Base-by-base conservation (phyloP, 2,888 invertebrate species). In the Panopea generosa region DNA sequence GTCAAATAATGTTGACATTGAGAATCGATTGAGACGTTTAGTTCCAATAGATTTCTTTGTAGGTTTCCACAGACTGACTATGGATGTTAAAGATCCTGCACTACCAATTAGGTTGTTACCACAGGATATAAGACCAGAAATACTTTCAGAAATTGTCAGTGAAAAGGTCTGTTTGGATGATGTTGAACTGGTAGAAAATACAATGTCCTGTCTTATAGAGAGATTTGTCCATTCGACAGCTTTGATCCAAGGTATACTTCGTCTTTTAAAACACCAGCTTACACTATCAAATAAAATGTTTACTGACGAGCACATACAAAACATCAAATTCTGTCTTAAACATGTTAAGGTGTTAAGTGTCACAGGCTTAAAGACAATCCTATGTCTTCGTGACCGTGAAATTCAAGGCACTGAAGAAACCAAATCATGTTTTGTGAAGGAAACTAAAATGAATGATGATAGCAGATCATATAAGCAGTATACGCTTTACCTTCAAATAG, bases 191-290 rank as follows among this genome's bases (percentile, higher is more conserved):
- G 40, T 27, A 16, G 43, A 47, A n/a, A 22, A 55, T 43, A 0
- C n/a, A 14, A 4, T 29, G 24, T 57, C 77, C 24, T 9, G 14
- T n/a, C 14, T 43, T 33, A 2, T 68, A 2, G 40, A 57, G 33
- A 18, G 7, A 2, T 63, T 60, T 33, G 2, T 77, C 3, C 62
- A 38, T 22, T 59, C 55, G 27, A 27, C 45, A 20, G 7, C 63
- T 11, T 65, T 77, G 53, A 27, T 72, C 26, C 47, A 61, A 49
- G 77, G 77, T 24, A 11, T 76, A 24, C 27, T 60, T 14, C 53
- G 76, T 14, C 20, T 76, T 27, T 40, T 61, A 1, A 76, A 76
- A 43, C 65, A 70, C 40, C 62, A 63, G 33, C 11, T 33, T 7
- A 33, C 33, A 33, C 33, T 33, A 7, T 33, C 33, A 7, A 33